phyloP scores from a whole-genome alignment of 1,140 invertebrate genomes.

The Acyrthosiphon pisum region DNA sequence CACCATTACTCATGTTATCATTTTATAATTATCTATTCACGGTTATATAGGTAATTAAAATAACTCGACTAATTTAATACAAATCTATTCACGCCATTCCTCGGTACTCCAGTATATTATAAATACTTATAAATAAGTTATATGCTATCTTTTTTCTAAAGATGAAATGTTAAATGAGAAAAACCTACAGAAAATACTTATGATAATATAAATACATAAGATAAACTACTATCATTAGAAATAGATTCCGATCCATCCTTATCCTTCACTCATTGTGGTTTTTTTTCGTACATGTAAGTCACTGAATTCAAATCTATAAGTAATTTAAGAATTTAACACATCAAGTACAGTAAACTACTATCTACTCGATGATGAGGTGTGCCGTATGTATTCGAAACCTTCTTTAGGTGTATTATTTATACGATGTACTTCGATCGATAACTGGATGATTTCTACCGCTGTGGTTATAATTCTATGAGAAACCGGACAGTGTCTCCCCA shows the following conservation, averaged over 20 bases:
- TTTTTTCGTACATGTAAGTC: not conserved
- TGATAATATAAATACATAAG: too few species aligned
- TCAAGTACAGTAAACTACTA: not conserved
- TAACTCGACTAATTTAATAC: not conserved
- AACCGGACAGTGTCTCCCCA: too few species aligned
- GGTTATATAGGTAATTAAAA: not conserved
- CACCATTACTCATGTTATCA: not conserved
- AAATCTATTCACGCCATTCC: not conserved
- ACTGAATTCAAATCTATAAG: not conserved
- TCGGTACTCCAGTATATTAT: accelerated
- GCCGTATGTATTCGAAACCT: not conserved
- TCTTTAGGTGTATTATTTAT: not conserved
- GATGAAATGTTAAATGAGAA: not conserved
- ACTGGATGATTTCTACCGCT: too few species aligned
- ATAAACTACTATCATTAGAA: too few species aligned
- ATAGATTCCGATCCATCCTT: too few species aligned
- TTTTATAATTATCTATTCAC: not conserved
- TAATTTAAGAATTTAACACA: not conserved
- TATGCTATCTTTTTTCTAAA: not conserved
- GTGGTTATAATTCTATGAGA: too few species aligned
- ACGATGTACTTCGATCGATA: too few species aligned
- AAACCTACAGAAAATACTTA: not conserved
- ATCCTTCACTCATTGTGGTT: not conserved
- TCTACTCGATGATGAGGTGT: not conserved
- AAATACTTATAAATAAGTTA: not conserved